Base-by-base conservation (phyloP, 2,797 vertebrate species). In the Euthynnus affinis region DNA sequence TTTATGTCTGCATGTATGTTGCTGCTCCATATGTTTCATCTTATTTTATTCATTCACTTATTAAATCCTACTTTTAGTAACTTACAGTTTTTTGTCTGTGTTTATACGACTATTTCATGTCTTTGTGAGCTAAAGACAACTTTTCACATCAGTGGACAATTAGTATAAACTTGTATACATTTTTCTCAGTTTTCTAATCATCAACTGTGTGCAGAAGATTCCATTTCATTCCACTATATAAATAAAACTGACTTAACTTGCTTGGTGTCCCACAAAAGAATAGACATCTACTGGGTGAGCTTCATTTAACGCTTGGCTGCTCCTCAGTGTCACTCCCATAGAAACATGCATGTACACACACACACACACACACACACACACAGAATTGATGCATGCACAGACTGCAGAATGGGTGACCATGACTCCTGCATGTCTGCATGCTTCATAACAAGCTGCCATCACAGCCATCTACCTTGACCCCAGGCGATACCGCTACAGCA, bases 391-490 rank as follows among this genome's bases (percentile, higher is more conserved):
- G 77, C 71, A 55, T 56, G 44, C 58, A 58, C 48, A 69, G 40
- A 82, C 75, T 73, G 63, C 51, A 17, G 37, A 49, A 62, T 83
- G 15, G 2, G 72, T 23, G 81, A 55, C 89, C 78, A 34, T 90
- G 85, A 86, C 86, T 87, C 81, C 79, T 17, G 63, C 27, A 14
- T 68, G 77, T 76, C 77, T 60, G 63, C 25, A 2, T 75, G 79
- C 79, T 87, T 89, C 83, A 87, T 90, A 78, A 82, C 85, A 59
- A 72, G 59, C 71, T 15, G 69, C 70, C 73, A 48, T 49, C 73
- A 69, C 81, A 74, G 77, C 80, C 73, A 79, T 72, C 76, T 78
- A 80, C 91, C 89, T 88, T 90, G 88, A 93, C 91, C 90, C 40
- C 40, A 66, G 80, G 66, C 23, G 74, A 44, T 37, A 59, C 53